Conservation (phyloP, 2,888 invertebrate genomes). For the Epirrita christyi region DNA sequence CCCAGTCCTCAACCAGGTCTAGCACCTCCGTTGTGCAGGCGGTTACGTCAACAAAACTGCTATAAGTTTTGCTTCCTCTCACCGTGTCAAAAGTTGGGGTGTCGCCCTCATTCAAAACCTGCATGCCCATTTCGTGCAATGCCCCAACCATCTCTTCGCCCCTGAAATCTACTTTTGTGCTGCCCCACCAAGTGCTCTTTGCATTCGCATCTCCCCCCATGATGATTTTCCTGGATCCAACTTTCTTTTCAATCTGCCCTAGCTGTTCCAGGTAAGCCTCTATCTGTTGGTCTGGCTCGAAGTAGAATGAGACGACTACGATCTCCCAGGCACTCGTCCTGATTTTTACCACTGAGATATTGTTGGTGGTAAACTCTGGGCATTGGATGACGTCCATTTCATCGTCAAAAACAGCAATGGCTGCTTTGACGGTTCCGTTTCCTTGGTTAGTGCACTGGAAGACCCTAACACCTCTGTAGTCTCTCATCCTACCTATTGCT, state of each 20-base stretch:
- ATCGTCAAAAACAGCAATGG: too few species aligned
- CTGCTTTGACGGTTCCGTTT: too few species aligned
- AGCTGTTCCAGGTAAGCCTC: conserved; percentile 24
- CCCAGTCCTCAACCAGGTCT: conserved; percentile 14
- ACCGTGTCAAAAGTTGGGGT: conserved; percentile 41
- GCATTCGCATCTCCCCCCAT: conserved; percentile 35
- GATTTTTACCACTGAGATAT: too few species aligned
- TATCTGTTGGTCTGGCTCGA: too few species aligned
- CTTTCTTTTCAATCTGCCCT: not conserved
- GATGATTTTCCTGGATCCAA: not conserved
- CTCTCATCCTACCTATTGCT: too few species aligned
- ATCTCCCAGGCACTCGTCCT: too few species aligned
- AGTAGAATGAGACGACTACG: too few species aligned
- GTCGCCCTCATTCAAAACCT: conserved; percentile 40
- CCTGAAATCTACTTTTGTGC: conserved; percentile 8
- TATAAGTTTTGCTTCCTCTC: conserved; percentile 19
- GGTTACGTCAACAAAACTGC: conserved; percentile 4
- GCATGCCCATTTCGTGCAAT: conserved; percentile 17
- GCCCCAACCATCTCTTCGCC: too few species aligned
- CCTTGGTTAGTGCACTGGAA: too few species aligned
- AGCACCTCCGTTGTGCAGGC: conserved; percentile 34
- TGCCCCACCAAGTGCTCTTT: conserved; percentile 36
- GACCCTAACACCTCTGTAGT: too few species aligned
- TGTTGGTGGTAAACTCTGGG: too few species aligned
- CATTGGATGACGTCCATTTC: too few species aligned